Evolutionary conservation across 2,797 vertebrate genomes (phyloP).

Genomic region (Threskiornis aethiopicus): DNA sequence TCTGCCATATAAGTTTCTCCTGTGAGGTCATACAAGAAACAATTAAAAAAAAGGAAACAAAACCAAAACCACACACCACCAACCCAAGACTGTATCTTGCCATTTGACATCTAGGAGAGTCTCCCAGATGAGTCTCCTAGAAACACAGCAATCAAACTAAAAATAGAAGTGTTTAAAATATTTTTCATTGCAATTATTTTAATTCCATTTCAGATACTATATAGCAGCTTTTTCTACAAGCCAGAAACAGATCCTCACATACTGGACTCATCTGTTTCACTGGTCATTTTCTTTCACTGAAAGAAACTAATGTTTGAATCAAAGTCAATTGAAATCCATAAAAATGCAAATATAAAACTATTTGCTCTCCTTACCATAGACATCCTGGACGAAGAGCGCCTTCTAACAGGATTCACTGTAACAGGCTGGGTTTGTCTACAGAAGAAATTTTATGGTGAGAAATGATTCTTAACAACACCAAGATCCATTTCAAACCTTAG

Average conservation of each 20-base stretch:
- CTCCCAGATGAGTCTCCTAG: not conserved
- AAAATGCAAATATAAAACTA: not conserved
- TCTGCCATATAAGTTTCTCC: not conserved
- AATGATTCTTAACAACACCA: not conserved
- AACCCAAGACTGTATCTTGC: not conserved
- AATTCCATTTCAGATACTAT: not conserved
- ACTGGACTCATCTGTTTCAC: not conserved
- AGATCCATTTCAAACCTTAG: not conserved
- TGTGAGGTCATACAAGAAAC: not conserved
- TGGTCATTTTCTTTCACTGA: not conserved
- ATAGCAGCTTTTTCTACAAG: not conserved
- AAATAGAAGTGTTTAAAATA: not conserved
- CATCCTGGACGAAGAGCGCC: constrained; percentile 90
- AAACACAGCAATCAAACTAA: not conserved
- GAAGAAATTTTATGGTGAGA: constrained; percentile 28
- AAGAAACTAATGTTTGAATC: not conserved
- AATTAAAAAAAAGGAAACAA: not conserved
- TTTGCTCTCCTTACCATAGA: constrained; percentile 86
- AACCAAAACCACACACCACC: not conserved
- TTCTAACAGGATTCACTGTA: constrained; percentile 88
- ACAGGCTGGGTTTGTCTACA: constrained; percentile 87
- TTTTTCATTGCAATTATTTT: not conserved
- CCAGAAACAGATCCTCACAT: not conserved
- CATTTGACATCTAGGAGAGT: not conserved
- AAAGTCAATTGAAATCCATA: not conserved